A percentile compares a stretch with the other conserved stretches of the same genome.
Evolutionary conservation across 2,888 invertebrate genomes (phyloP).

Genomic region (Eulithis testata): DNA sequence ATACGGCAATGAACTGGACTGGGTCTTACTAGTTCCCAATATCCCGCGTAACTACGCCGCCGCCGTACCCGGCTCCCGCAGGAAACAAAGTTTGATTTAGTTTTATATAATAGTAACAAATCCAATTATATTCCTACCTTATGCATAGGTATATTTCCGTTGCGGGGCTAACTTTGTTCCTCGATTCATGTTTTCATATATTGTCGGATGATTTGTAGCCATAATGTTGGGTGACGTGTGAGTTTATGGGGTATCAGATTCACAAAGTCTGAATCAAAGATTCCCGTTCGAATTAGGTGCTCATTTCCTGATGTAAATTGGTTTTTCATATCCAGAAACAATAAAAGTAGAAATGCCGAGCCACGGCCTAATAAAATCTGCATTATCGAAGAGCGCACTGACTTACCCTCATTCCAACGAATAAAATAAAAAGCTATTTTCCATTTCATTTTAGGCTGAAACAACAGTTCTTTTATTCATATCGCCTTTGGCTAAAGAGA

Average conservation of each 20-base stretch:
- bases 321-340: background rate
- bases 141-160: conserved; percentile 36
- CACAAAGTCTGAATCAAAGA: conserved; percentile 12
- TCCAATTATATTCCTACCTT: conserved; percentile 60
- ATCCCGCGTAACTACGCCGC: conserved; percentile 57
- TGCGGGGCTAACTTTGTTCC: conserved; percentile 39
- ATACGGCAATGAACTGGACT: conserved; percentile 64
- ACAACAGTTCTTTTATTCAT: conserved; percentile 58
- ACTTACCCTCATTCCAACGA: conserved; percentile 22
- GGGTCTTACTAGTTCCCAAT: conserved; percentile 61
- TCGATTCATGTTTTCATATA: conserved; percentile 35
- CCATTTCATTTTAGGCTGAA: conserved; percentile 41
- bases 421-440: conserved; percentile 35
- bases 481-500: conserved; percentile 62
- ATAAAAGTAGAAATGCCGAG: background rate
- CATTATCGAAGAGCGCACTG: conserved; percentile 22
- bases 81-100: conserved; percentile 81
- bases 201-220: conserved; percentile 20
- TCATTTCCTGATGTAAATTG: conserved; percentile 6
- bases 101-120: conserved; percentile 63
- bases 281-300: conserved; percentile 1
- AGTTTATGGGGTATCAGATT: conserved; percentile 16
- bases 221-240: conserved; percentile 21
- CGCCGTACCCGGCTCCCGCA: conserved; percentile 60
- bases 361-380: conserved; percentile 10